Evolutionary conservation across 1,140 invertebrate genomes (phyloP), one percentile per base, ranked within the genome.

Genomic region (Bathynomus jamesi): DNA sequence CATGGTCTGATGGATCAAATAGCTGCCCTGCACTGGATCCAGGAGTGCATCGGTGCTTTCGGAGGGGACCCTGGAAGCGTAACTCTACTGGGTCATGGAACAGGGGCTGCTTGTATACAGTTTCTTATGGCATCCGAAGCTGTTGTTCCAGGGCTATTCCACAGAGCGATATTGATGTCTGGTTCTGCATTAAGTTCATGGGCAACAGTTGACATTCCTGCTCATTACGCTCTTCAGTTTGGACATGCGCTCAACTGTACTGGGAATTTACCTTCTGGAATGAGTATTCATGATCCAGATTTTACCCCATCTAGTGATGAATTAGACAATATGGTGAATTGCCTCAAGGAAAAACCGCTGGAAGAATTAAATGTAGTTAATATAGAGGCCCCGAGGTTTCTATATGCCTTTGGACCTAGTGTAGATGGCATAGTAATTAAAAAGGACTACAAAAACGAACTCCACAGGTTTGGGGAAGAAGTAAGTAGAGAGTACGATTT

Each of bases 31-130:
- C 67, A 69, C 67, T 69, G 93, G 93, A 88, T 98, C 53, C 91
- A 96, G 80, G 92, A 96, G 81, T 97, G 97, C 81, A 94, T 97
- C 31, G 91, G 87, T 2, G 88, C 89, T 70, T 98, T 98, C 79
- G 93, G 93, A 21, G 95, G 95, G 0, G 94, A 98, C 84, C 87
- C 92, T 0, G 88, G 88, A 17, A 95, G 94, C 80, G 93, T 98
- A n/a, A 97, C 96, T 0, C 82, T 98, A 0, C 87, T 97, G 79
- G 96, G 96, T 0, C 95, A 98, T 78, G 95, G 95, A 0, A 93
- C 93, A 21, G 96, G 96, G 0, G 95, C 95, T 0, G 93, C 95
- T 10, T 93, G 94, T 80, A 93, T 97, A 13, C 94, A 98, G 82
- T 92, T 97, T 79, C 85, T 98, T 68, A 90, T 96, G 83, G 90